Evolutionary conservation across 2,888 invertebrate genomes (phyloP).

Genomic region (Volucella bombylans): DNA sequence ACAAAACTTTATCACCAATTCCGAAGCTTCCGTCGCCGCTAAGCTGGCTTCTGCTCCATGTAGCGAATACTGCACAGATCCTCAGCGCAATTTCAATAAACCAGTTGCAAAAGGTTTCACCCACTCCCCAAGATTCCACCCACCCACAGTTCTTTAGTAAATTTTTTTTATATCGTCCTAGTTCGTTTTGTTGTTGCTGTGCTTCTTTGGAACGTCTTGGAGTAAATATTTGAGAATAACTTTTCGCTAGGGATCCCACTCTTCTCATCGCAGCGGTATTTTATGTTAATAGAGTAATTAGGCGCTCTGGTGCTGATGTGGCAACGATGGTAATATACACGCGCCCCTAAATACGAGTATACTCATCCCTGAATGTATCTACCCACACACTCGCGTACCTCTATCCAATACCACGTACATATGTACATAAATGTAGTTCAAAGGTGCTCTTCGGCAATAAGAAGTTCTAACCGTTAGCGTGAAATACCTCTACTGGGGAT

Average conservation of each 20-base stretch:
- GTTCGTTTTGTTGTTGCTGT: no score
- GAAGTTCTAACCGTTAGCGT: conserved; percentile 33
- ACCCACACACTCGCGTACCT: no score
- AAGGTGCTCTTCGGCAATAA: background rate
- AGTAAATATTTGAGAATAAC: conserved; percentile 57
- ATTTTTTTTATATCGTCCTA: no score
- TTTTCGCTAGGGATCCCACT: conserved; percentile 12
- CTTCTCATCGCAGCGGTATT: conserved; percentile 21
- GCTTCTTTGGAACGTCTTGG: conserved; percentile 14
- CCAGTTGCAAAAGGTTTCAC: conserved; percentile 21
- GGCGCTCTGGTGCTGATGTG: conserved; percentile 29
- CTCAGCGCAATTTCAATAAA: conserved; percentile 63
- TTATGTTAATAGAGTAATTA: conserved; percentile 61
- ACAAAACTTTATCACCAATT: conserved; percentile 13
- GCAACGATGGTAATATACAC: conserved; percentile 19
- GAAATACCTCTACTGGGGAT: conserved; percentile 25
- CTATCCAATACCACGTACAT: no score
- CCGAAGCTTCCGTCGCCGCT: background rate
- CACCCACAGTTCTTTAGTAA: background rate
- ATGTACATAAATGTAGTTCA: no score
- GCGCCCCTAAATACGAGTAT: background rate
- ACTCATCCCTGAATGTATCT: no score
- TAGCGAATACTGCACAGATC: conserved; percentile 62
- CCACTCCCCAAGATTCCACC: background rate
- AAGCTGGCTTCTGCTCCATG: conserved; percentile 18